Conservation (phyloP, 2,113 vertebrate genomes). For the Albula glossodonta region DNA sequence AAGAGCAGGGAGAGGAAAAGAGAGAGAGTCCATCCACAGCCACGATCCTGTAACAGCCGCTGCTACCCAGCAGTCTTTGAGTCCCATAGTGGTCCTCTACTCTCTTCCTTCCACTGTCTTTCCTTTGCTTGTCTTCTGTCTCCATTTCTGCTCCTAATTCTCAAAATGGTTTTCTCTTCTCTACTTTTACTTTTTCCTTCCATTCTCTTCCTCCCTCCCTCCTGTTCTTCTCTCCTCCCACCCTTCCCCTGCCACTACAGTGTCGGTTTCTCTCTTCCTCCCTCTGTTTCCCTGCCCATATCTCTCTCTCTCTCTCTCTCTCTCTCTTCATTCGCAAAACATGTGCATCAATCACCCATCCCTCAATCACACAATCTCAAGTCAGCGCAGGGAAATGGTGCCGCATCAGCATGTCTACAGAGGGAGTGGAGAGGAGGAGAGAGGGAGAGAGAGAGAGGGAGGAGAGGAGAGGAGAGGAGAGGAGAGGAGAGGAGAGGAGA, state of each 20-base stretch:
- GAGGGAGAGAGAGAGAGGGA: slow-evolving; percentile 20
- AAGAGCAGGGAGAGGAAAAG: not conserved
- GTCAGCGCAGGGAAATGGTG: not conserved
- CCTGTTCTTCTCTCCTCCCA: not conserved
- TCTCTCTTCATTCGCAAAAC: not conserved
- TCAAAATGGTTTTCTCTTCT: not conserved
- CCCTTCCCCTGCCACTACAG: not conserved
- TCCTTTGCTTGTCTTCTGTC: not conserved
- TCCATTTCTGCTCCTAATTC: not conserved
- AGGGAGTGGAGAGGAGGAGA: not conserved
- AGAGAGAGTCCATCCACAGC: no score
- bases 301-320: slow-evolving; percentile 8
- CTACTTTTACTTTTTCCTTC: not conserved
- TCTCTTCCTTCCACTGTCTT: not conserved
- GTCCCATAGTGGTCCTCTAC: no score
- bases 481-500: slow-evolving; percentile 8
- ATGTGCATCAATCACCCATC: not conserved
- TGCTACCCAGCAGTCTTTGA: no score
- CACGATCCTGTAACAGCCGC: no score
- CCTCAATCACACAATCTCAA: slow-evolving; percentile 12
- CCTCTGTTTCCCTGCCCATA: not conserved
- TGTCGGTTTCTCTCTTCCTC: not conserved
- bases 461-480: not conserved
- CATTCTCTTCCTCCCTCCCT: not conserved
- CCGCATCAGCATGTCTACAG: not conserved